Conservation (phyloP, 2,797 vertebrate genomes). For the Leptoclinus maculatus region DNA sequence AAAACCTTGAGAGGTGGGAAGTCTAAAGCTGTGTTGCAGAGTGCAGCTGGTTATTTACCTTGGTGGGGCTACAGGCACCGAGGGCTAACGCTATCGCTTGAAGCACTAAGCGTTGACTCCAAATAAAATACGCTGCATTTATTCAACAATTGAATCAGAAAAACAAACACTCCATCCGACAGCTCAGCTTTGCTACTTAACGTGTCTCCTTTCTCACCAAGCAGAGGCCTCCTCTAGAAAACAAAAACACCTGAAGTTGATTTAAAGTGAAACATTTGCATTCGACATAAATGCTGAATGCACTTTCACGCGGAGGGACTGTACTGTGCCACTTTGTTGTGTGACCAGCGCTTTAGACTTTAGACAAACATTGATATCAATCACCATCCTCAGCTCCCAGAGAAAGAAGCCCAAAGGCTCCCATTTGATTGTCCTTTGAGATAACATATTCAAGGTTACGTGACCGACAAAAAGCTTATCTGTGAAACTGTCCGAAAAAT, state of each 20-base stretch:
- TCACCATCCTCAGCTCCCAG: background rate
- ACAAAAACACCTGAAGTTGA: background rate
- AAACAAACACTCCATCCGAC: background rate
- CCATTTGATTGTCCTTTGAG: conserved; percentile 7
- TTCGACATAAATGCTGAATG: background rate
- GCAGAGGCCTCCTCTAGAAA: background rate
- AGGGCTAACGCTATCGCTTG: background rate
- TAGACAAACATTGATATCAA: background rate
- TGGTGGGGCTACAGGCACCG: background rate
- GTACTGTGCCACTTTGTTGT: background rate
- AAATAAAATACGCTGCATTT: background rate
- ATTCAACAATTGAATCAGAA: background rate
- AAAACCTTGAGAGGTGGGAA: background rate
- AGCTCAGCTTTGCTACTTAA: background rate
- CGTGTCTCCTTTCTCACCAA: background rate
- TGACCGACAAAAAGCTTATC: conserved; percentile 30
- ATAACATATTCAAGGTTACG: conserved; percentile 43
- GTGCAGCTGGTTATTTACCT: background rate
- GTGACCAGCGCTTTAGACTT: background rate
- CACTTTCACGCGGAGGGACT: background rate
- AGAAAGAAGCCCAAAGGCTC: background rate
- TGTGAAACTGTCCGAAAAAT: background rate
- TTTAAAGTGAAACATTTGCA: background rate
- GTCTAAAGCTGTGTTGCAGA: background rate
- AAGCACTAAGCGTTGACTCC: background rate